Evolutionary conservation across 2,113 vertebrate genomes (phyloP).

Genomic region (Anolis carolinensis): DNA sequence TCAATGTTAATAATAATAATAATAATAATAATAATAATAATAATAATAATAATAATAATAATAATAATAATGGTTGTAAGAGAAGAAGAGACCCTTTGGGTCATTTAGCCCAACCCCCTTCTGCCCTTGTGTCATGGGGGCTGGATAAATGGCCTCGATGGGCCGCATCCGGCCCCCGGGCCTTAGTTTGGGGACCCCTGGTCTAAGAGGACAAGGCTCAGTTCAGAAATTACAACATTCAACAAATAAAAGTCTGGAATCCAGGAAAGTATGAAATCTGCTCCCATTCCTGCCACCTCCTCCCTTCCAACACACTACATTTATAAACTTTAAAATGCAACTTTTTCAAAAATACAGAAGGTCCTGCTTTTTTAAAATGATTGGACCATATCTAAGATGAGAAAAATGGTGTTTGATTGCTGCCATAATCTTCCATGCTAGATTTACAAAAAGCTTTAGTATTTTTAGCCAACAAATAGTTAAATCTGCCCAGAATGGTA

Average conservation of each 20-base stretch:
- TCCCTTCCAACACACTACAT: neutral
- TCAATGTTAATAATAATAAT: too few species aligned
- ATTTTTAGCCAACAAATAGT: slow-evolving; percentile 54
- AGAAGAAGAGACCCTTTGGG: too few species aligned
- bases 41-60: too few species aligned
- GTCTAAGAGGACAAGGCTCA: too few species aligned
- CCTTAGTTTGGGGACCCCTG: too few species aligned
- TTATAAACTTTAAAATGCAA: neutral
- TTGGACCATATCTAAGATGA: neutral
- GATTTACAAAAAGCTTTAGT: neutral
- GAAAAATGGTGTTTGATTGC: neutral
- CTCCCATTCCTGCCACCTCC: too few species aligned
- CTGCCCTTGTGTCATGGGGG: too few species aligned
- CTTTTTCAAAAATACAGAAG: neutral
- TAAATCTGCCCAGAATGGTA: slow-evolving; percentile 64
- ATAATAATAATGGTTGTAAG: too few species aligned
- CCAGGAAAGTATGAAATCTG: neutral
- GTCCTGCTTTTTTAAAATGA: neutral
- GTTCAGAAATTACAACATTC: neutral
- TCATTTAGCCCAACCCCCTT: too few species aligned
- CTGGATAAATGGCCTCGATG: too few species aligned
- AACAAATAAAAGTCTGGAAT: neutral
- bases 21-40: too few species aligned
- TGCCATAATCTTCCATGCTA: fast-evolving
- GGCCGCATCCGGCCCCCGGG: too few species aligned